A percentile compares a stretch with the other conserved stretches of the same genome.
These are phyloP conservation scores for Drosophila lacertosa DNA, from an alignment of 1,140 invertebrate genomes.

Conservation along the genomic window DNA sequence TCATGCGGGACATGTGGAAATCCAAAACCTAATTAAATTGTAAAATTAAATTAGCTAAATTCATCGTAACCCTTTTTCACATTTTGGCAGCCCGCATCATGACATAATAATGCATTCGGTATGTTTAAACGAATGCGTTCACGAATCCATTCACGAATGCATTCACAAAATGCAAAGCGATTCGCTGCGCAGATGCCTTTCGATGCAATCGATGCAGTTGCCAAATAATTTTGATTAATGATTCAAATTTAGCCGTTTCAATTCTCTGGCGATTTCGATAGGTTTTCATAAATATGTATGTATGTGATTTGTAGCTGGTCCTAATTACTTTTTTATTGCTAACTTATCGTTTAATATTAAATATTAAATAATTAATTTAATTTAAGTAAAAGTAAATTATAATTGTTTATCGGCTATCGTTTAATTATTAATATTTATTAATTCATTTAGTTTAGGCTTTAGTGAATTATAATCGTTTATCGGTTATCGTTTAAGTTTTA, in stretches of 20 bases:
- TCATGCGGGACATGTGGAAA: slow-evolving; percentile 78
- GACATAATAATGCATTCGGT: slow-evolving; percentile 63
- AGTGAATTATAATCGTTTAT: no score
- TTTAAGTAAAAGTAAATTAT: no score
- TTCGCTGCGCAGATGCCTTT: slow-evolving; percentile 62
- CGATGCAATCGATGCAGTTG: slow-evolving; percentile 33
- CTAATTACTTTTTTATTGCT: no score
- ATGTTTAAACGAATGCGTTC: background rate
- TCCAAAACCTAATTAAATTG: slow-evolving; percentile 74
- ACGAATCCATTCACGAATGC: slow-evolving; percentile 12
- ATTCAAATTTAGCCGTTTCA: background rate
- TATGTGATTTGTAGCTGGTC: no score
- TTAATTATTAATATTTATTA: no score
- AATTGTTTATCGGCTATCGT: no score
- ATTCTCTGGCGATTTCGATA: no score
- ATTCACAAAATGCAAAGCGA: slow-evolving; percentile 23
- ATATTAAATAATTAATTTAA: no score
- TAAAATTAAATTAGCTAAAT: slow-evolving; percentile 76
- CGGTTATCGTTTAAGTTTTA: no score
- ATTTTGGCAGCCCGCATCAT: slow-evolving; percentile 60
- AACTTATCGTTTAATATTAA: no score
- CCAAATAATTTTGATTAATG: slow-evolving; percentile 65
- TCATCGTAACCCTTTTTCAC: slow-evolving; percentile 54
- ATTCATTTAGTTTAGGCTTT: no score
- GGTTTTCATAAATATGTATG: no score